These are phyloP conservation scores for Acanthopagrus latus DNA, from an alignment of 2,797 vertebrate genomes.

Conservation along the genomic window DNA sequence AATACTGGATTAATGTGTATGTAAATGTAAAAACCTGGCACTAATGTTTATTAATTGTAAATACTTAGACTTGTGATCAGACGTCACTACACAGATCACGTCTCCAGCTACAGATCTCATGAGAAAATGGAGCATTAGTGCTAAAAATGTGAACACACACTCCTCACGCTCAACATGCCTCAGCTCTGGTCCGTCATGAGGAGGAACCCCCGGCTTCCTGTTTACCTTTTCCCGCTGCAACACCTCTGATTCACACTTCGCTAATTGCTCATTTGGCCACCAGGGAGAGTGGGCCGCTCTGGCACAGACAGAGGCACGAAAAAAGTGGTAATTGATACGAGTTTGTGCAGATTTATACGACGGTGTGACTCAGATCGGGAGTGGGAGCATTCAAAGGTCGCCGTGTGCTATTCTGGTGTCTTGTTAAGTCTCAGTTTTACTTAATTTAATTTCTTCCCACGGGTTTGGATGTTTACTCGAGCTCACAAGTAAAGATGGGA, in stretches of 20 bases:
- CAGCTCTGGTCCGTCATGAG: background rate
- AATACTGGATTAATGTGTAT: background rate
- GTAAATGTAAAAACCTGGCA: no score
- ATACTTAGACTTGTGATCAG: background rate
- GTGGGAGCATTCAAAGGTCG: background rate
- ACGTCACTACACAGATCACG: background rate
- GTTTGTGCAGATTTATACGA: background rate
- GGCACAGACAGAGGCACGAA: conserved; percentile 2
- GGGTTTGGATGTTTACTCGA: background rate
- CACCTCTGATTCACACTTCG: conserved; percentile 28
- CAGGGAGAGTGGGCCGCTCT: conserved; percentile 12
- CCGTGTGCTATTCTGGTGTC: background rate
- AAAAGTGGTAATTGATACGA: background rate
- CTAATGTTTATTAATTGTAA: no score
- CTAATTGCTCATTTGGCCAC: conserved; percentile 24
- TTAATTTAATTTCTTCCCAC: background rate
- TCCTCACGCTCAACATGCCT: background rate
- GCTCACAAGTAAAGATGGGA: background rate
- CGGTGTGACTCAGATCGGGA: conserved; percentile 17
- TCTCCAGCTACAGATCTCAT: background rate
- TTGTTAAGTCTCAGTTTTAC: background rate
- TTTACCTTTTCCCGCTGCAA: background rate
- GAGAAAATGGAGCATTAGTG: background rate
- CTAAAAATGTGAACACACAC: background rate
- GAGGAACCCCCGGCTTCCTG: conserved; percentile 5